These are phyloP conservation scores for Orussus abietinus DNA, from an alignment of 1,140 invertebrate genomes.

Conservation along the genomic window DNA sequence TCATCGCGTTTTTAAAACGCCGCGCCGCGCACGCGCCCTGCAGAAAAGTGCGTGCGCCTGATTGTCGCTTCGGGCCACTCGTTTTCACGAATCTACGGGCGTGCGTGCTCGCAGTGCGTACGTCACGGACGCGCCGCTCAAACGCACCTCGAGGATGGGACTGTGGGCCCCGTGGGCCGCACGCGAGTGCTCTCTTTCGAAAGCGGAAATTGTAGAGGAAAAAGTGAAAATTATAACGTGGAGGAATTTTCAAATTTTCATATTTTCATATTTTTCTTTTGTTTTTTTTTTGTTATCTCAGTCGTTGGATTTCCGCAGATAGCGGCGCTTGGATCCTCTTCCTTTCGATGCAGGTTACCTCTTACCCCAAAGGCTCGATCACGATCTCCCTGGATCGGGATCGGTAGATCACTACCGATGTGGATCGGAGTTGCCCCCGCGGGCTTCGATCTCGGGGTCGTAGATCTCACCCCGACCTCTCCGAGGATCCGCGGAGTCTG, in stretches of 20 bases:
- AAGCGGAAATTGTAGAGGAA: too few relatives aligned
- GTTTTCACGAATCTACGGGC: slow-evolving; percentile 28
- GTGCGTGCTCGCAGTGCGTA: neutral
- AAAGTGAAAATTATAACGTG: too few relatives aligned
- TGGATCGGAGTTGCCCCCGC: slow-evolving; percentile 33
- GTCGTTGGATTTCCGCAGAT: too few relatives aligned
- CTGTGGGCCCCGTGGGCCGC: too few relatives aligned
- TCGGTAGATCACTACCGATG: slow-evolving; percentile 47
- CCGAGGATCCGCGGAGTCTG: too few relatives aligned
- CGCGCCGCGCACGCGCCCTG: slow-evolving; percentile 12
- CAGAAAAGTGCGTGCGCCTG: slow-evolving; percentile 20
- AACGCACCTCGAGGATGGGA: too few relatives aligned
- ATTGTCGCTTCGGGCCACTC: slow-evolving; percentile 39
- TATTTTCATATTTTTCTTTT: too few relatives aligned
- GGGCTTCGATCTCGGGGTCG: slow-evolving; percentile 8
- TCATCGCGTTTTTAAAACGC: slow-evolving; percentile 1
- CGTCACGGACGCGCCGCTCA: too few relatives aligned
- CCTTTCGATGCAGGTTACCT: too few relatives aligned
- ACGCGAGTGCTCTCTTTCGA: neutral
- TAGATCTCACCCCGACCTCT: neutral
- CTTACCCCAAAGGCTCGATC: slow-evolving; percentile 42
- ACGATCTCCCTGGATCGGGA: slow-evolving; percentile 35
- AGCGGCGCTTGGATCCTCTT: too few relatives aligned
- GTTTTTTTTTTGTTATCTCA: too few relatives aligned
- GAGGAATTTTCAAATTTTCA: too few relatives aligned